Conservation (phyloP, 1,140 invertebrate genomes). For the Acromyrmex heyeri region DNA sequence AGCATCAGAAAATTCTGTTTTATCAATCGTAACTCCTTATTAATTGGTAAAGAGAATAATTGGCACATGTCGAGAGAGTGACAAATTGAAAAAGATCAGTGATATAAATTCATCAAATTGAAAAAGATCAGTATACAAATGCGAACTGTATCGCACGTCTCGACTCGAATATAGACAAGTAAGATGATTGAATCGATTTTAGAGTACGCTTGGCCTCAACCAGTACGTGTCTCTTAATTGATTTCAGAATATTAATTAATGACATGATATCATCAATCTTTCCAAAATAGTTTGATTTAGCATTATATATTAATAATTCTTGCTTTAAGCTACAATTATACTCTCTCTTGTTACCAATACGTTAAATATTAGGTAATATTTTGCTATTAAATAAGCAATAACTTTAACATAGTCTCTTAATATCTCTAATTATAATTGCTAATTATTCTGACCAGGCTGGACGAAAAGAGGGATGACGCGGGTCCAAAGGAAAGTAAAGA, state of each 20-base stretch:
- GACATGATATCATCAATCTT: not conserved
- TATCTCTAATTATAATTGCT: not conserved
- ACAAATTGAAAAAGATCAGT: slow-evolving; percentile 2
- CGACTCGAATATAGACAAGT: not conserved
- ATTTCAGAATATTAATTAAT: slow-evolving; percentile 53
- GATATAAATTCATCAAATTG: no score
- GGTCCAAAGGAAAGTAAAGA: slow-evolving; percentile 3
- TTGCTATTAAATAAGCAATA: not conserved
- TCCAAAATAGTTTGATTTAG: not conserved
- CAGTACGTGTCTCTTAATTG: slow-evolving; percentile 54
- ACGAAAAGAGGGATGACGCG: slow-evolving; percentile 4
- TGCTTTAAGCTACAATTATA: not conserved
- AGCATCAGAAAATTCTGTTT: slow-evolving; percentile 27
- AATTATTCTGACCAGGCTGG: not conserved
- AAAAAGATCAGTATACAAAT: not conserved
- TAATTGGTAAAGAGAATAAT: slow-evolving; percentile 7
- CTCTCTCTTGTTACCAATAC: not conserved
- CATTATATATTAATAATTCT: slow-evolving; percentile 4
- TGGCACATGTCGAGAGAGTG: not conserved
- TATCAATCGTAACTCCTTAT: not conserved
- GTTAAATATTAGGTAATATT: not conserved
- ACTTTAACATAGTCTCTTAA: not conserved
- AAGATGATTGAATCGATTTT: slow-evolving; percentile 16
- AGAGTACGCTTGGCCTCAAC: not conserved
- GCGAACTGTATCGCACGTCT: not conserved